Conservation (phyloP, 2,888 invertebrate genomes). For the Embidobia sp. region DNA sequence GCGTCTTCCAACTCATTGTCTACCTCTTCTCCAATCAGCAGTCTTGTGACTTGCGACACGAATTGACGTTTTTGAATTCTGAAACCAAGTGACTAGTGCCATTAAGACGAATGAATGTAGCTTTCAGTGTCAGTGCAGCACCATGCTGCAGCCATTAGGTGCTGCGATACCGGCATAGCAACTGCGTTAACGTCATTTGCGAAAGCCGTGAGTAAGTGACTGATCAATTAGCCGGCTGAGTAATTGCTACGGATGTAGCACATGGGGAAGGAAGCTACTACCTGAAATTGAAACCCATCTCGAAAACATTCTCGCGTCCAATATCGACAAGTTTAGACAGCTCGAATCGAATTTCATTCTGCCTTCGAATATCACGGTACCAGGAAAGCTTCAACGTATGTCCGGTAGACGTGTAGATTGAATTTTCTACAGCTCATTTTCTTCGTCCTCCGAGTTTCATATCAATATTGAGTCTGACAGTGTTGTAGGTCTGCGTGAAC, state of each 20-base stretch:
- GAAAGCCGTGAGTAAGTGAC: constrained; percentile 69
- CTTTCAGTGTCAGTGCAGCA: constrained; percentile 64
- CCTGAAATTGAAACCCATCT: constrained; percentile 61
- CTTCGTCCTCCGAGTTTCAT: constrained; percentile 59
- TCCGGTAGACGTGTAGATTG: constrained; percentile 62
- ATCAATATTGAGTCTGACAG: constrained; percentile 58
- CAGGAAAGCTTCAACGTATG: constrained; percentile 49
- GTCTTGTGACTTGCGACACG: constrained; percentile 2
- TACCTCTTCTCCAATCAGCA: constrained; percentile 1
- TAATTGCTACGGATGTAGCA: constrained; percentile 67
- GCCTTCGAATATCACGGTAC: constrained; percentile 54
- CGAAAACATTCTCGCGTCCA: constrained; percentile 59
- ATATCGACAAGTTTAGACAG: constrained; percentile 64
- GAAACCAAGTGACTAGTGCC: constrained; percentile 32
- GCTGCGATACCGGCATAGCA: constrained; percentile 44
- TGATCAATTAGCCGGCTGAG: constrained; percentile 73
- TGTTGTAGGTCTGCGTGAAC: constrained; percentile 21
- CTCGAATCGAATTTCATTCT: constrained; percentile 57
- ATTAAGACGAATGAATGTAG: constrained; percentile 62
- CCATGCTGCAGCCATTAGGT: constrained; percentile 66
- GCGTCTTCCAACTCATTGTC: too few species aligned
- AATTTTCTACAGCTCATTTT: constrained; percentile 65
- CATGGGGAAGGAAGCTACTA: constrained; percentile 47
- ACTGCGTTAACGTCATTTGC: constrained; percentile 59
- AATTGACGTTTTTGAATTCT: constrained; percentile 23